A percentile compares a stretch with the other conserved stretches of the same genome.
These are phyloP conservation scores for Cyprinodon variegatus DNA, from an alignment of 2,113 vertebrate species.

Conservation along the genomic window DNA sequence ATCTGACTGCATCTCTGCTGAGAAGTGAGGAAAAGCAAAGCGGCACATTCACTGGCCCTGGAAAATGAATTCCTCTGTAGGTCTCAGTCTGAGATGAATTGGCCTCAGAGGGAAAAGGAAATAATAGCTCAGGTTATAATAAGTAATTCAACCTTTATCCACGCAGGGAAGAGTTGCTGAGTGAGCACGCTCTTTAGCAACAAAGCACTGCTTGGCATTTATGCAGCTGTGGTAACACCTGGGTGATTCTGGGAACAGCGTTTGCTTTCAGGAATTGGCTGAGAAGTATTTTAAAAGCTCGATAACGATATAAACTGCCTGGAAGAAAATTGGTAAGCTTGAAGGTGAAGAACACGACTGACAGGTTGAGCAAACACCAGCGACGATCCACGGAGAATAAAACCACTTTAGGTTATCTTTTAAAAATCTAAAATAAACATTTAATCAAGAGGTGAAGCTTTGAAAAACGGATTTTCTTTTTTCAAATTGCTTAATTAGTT, in stretches of 20 bases:
- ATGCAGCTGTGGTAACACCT: constrained; percentile 14
- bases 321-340: no score
- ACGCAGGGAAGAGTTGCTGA: constrained; percentile 34
- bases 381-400: no score
- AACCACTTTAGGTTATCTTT: no score
- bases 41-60: not conserved
- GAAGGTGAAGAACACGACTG: no score
- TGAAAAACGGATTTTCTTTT: no score
- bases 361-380: no score
- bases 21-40: not conserved
- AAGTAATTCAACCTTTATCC: constrained; percentile 59
- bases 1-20: not conserved
- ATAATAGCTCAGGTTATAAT: constrained; percentile 61
- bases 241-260: constrained; percentile 5
- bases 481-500: no score
- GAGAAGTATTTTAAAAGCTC: not conserved
- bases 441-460: no score
- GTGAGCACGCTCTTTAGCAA: constrained; percentile 17
- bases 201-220: constrained; percentile 19
- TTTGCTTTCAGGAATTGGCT: not conserved
- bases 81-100: constrained; percentile 33
- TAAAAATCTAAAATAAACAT: no score
- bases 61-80: constrained; percentile 5
- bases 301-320: no score
- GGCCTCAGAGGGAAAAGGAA: constrained; percentile 48